Conservation (phyloP, 2,113 vertebrate genomes). For the Campylomormyrus numenius region DNA sequence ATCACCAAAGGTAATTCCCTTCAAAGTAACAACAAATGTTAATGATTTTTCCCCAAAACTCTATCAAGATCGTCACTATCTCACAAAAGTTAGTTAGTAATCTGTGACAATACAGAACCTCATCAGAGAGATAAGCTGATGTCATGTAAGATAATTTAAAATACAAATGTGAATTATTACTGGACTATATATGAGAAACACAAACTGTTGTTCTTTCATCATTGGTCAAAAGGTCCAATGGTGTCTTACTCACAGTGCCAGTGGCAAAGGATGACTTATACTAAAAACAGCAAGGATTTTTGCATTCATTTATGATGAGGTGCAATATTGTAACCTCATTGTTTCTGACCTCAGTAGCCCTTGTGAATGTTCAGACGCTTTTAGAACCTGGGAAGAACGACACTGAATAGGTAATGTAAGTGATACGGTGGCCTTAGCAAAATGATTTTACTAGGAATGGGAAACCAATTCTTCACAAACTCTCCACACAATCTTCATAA, state of each 20-base stretch:
- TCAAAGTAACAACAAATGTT: background rate
- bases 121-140: background rate
- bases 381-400: background rate
- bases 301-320: background rate
- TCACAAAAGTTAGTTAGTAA: background rate
- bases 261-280: background rate
- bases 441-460: background rate
- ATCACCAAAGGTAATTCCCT: background rate
- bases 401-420: background rate
- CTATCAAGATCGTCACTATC: background rate
- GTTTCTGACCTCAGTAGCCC: background rate
- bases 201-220: slow-evolving; percentile 10
- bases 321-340: background rate
- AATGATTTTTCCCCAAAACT: background rate
- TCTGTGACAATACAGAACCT: background rate
- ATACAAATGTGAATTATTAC: slow-evolving; percentile 7
- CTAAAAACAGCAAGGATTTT: background rate
- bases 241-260: background rate
- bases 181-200: background rate
- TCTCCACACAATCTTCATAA: background rate
- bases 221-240: background rate
- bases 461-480: background rate
- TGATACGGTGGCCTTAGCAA: background rate
- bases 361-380: background rate
- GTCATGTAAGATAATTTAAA: background rate